Evolutionary conservation across 23 tunicate species (phyloP).

Genomic region (Halocynthia aurantium): DNA sequence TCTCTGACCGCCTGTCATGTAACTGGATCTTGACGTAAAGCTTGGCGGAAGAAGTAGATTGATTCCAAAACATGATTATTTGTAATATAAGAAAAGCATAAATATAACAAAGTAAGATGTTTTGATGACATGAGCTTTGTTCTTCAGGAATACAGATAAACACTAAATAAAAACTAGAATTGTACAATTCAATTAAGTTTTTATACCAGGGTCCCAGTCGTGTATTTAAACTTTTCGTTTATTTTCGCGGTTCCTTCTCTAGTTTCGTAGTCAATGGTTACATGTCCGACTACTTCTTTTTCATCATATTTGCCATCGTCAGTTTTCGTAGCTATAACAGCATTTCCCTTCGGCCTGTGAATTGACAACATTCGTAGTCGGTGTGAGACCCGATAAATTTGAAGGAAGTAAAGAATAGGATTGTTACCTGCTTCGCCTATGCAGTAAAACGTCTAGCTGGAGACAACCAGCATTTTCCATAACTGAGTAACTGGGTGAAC

Average conservation of each 20-base stretch:
- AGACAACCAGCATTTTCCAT: conserved; percentile 53
- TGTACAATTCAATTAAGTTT: not conserved
- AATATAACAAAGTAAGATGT: no score
- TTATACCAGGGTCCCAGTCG: conserved; percentile 57
- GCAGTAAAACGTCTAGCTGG: conserved; percentile 36
- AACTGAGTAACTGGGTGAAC: conserved; percentile 38
- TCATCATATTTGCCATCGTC: conserved; percentile 61
- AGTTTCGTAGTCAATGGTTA: conserved; percentile 65
- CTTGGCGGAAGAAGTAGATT: no score
- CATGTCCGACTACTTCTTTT: conserved; percentile 28
- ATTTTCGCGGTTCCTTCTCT: conserved; percentile 73
- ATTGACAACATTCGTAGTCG: not conserved
- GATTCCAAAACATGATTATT: not conserved
- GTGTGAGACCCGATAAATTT: not conserved
- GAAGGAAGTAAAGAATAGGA: not conserved
- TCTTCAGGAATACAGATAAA: no score
- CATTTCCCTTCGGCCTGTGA: conserved; percentile 38
- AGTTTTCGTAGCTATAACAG: conserved; percentile 28
- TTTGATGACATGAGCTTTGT: not conserved
- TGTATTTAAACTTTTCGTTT: conserved; percentile 61
- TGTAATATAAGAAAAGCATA: not conserved
- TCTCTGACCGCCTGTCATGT: no score
- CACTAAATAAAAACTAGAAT: no score
- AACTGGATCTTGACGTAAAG: no score
- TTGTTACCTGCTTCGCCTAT: conserved; percentile 44